These are phyloP conservation scores for Cacajao melanocephalus DNA, from an alignment of 2,797 vertebrate species.

Conservation along the genomic window DNA sequence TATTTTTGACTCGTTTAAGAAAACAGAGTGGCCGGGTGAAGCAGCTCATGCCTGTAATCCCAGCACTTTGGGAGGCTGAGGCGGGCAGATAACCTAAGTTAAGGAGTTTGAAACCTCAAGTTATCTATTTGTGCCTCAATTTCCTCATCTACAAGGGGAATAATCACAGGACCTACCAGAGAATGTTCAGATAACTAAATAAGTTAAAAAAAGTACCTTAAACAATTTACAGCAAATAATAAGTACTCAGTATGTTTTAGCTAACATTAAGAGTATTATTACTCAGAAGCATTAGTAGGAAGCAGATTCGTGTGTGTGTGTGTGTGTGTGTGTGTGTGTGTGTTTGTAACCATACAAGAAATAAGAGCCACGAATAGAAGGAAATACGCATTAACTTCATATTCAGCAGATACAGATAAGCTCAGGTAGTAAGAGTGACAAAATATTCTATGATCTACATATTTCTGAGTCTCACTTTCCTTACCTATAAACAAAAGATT, in stretches of 20 bases:
- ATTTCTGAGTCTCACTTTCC: neutral
- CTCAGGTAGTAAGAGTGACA: neutral
- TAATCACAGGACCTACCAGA: neutral
- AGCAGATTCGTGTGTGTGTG: neutral
- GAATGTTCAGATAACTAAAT: conserved; percentile 9
- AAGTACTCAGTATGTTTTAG: neutral
- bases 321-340: neutral
- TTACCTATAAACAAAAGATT: neutral
- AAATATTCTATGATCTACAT: neutral
- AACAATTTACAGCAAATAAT: neutral
- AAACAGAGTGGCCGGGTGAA: too few species aligned
- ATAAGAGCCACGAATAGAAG: neutral
- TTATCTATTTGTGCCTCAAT: neutral
- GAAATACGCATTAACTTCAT: neutral
- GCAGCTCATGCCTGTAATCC: too few species aligned
- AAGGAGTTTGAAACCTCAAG: neutral
- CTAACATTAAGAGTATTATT: neutral
- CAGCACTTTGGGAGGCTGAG: too few species aligned
- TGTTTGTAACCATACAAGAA: neutral
- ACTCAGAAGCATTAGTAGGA: neutral
- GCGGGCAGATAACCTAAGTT: too few species aligned
- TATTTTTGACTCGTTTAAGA: too few species aligned
- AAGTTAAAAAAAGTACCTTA: neutral
- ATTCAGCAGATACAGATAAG: neutral
- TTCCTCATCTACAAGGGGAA: neutral